Percentiles rank a stretch among this genome's conserved stretches.
These are phyloP conservation scores for Proisotoma minuta DNA, from an alignment of 2,888 invertebrate genomes.

Conservation along the genomic window DNA sequence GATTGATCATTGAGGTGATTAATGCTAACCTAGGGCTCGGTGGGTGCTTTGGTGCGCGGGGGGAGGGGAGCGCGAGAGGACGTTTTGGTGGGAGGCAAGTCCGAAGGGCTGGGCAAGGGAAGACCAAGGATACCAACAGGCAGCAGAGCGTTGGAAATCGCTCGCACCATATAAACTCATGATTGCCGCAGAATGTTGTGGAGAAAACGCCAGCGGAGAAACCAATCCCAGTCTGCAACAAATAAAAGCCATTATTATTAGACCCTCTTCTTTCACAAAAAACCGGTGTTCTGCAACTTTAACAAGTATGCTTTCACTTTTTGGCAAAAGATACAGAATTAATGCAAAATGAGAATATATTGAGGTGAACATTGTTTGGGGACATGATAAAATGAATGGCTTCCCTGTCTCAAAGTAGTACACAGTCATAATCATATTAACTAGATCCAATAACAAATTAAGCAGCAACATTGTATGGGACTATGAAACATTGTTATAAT, in stretches of 20 bases:
- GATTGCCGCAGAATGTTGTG: slow-evolving; percentile 47
- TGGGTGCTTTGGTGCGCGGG: slow-evolving; percentile 47
- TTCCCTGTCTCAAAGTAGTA: no score
- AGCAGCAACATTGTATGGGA: no score
- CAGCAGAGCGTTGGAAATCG: slow-evolving; percentile 47
- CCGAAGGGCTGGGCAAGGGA: slow-evolving; percentile 45
- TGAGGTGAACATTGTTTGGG: no score
- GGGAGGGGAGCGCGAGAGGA: slow-evolving; percentile 42
- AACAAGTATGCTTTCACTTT: no score
- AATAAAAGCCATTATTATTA: not conserved
- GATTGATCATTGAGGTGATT: not conserved
- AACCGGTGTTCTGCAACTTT: no score
- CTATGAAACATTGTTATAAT: no score
- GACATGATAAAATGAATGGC: no score
- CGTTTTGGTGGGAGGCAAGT: slow-evolving; percentile 39
- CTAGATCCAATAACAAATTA: no score
- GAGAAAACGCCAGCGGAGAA: slow-evolving; percentile 60
- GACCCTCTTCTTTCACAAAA: no score
- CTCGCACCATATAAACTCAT: slow-evolving; percentile 47
- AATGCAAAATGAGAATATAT: no score
- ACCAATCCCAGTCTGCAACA: slow-evolving; percentile 71
- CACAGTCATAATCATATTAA: no score
- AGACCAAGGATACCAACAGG: slow-evolving; percentile 48
- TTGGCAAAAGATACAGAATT: no score
- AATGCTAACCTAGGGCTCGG: slow-evolving; percentile 42